Percentiles rank a stretch among this genome's conserved stretches.
phyloP scores from a whole-genome alignment of 2,888 invertebrate species.

The Phyllotreta striolata region DNA sequence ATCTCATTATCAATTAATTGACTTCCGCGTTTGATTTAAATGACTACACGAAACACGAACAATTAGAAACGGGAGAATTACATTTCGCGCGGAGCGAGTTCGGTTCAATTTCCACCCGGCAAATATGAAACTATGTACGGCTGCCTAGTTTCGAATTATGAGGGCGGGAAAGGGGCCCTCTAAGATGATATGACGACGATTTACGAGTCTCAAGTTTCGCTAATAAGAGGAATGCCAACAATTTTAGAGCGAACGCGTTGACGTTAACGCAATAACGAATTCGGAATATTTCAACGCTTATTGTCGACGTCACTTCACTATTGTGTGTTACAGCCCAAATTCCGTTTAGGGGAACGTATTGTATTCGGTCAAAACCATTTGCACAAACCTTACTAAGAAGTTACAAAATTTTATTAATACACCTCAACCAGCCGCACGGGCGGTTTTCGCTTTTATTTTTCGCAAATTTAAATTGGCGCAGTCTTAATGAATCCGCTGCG shows the following conservation, averaged over 20 bases:
- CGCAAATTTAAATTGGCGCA: not conserved
- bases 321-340: not conserved
- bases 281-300: conserved; percentile 24
- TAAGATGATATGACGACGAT: conserved; percentile 31
- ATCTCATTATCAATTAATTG: conserved; percentile 45
- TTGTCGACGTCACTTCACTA: conserved; percentile 7
- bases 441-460: too few relatives aligned
- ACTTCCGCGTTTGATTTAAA: conserved; percentile 44
- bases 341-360: too few relatives aligned
- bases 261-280: conserved; percentile 22
- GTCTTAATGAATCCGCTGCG: conserved; percentile 10
- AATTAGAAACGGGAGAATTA: conserved; percentile 41
- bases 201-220: conserved; percentile 20
- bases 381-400: too few relatives aligned
- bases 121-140: conserved; percentile 37
- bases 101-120: conserved; percentile 35
- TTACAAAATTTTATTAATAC: too few relatives aligned
- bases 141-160: conserved; percentile 30
- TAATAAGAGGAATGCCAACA: conserved; percentile 26
- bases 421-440: too few relatives aligned
- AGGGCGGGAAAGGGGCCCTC: not conserved
- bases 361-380: too few relatives aligned
- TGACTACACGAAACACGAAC: conserved; percentile 39
- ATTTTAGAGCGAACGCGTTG: conserved; percentile 19
- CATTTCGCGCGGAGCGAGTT: conserved; percentile 34